Evolutionary conservation across 2,113 vertebrate species (phyloP).

Genomic region (Pedionomus torquatus): DNA sequence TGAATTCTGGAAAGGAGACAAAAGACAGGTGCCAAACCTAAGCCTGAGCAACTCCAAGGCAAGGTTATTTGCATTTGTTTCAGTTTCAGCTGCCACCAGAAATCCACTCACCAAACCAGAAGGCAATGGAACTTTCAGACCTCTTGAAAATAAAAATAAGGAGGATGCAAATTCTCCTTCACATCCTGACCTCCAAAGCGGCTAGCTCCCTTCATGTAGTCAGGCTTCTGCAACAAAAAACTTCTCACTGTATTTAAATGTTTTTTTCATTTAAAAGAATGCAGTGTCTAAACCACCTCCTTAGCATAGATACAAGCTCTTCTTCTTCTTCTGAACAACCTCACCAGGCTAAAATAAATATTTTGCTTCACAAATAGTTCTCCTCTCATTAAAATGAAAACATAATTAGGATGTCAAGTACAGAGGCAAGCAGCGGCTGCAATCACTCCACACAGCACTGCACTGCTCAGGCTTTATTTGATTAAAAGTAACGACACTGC

Average conservation of each 20-base stretch:
- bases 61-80: neutral
- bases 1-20: neutral
- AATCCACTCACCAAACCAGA: neutral
- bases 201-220: neutral
- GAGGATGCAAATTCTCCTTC: neutral
- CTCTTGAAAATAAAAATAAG: neutral
- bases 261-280: neutral
- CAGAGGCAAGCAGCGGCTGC: neutral
- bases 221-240: neutral
- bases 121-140: neutral
- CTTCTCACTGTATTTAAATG: neutral
- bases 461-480: neutral
- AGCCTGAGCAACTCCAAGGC: neutral
- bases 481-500: slow-evolving; percentile 8
- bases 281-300: neutral
- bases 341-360: slow-evolving; percentile 33
- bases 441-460: neutral
- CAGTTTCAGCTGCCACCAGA: neutral
- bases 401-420: neutral
- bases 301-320: neutral
- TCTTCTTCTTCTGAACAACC: neutral
- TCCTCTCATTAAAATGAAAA: slow-evolving; percentile 17
- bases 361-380: slow-evolving; percentile 6
- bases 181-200: neutral
- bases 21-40: neutral